Conservation (phyloP, 2,797 vertebrate species). For the Arnoldichthys spilopterus region DNA sequence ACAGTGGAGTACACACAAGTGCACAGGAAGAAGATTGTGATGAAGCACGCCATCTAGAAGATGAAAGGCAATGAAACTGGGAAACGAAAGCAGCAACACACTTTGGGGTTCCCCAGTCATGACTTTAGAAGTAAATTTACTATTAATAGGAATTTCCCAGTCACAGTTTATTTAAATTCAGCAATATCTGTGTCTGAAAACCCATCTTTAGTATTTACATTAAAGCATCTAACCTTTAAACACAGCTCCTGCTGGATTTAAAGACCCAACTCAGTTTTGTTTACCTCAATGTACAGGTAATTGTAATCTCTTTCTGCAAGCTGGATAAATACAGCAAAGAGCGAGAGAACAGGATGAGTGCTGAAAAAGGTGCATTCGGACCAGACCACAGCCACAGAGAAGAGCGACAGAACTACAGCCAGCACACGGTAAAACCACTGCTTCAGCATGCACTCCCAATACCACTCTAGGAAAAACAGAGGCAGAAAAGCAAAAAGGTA, state of each 20-base stretch:
- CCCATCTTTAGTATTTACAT: neutral
- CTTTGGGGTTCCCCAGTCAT: neutral
- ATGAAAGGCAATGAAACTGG: slow-evolving; percentile 33
- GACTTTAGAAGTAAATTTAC: neutral
- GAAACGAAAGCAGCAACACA: neutral
- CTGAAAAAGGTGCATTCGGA: slow-evolving; percentile 99
- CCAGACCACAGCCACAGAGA: slow-evolving; percentile 96
- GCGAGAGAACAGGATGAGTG: slow-evolving; percentile 89
- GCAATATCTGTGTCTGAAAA: neutral
- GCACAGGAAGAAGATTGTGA: slow-evolving; percentile 97
- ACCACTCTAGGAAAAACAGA: slow-evolving; percentile 84
- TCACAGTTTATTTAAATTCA: neutral
- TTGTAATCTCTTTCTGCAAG: slow-evolving; percentile 93
- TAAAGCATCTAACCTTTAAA: neutral
- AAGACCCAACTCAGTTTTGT: neutral
- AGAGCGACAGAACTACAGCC: slow-evolving; percentile 83
- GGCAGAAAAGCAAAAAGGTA: slow-evolving; percentile 5
- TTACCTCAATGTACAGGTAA: slow-evolving; percentile 97
- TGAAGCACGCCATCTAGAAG: slow-evolving; percentile 93
- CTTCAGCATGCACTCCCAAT: slow-evolving; percentile 94
- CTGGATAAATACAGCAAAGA: slow-evolving; percentile 96
- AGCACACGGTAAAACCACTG: slow-evolving; percentile 90
- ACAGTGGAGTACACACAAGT: slow-evolving; percentile 97
- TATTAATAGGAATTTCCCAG: neutral
- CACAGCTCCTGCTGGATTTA: neutral